These are phyloP conservation scores for Icerya purchasi DNA, from an alignment of 2,888 invertebrate species.

Conservation along the genomic window DNA sequence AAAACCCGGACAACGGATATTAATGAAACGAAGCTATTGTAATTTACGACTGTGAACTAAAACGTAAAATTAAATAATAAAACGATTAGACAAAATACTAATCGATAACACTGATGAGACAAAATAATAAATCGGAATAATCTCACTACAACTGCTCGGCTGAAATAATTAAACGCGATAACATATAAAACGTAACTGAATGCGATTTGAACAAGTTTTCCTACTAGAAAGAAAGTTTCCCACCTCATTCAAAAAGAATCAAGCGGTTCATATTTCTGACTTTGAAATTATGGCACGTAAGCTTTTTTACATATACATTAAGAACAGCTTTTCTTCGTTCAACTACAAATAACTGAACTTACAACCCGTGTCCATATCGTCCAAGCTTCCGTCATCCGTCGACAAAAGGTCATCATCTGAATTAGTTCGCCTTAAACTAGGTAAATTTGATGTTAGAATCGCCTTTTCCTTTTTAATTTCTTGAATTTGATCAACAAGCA, in stretches of 20 bases:
- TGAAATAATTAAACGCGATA: too few species aligned
- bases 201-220: too few species aligned
- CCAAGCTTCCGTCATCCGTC: slow-evolving; percentile 48
- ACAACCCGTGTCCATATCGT: slow-evolving; percentile 26
- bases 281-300: background rate
- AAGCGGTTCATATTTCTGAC: background rate
- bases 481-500: slow-evolving; percentile 53
- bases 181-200: too few species aligned
- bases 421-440: slow-evolving; percentile 57
- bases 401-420: slow-evolving; percentile 70
- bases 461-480: slow-evolving; percentile 66
- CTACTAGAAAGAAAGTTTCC: background rate
- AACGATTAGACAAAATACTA: too few species aligned
- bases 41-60: too few species aligned
- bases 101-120: too few species aligned
- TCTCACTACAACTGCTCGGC: too few species aligned
- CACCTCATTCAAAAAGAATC: background rate
- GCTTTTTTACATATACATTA: background rate
- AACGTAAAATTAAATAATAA: too few species aligned
- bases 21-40: too few species aligned
- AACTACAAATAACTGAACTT: slow-evolving; percentile 3
- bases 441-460: slow-evolving; percentile 53
- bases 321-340: background rate
- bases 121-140: too few species aligned
- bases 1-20: too few species aligned